Evolutionary conservation across 2,113 vertebrate genomes (phyloP), one percentile per base, ranked within the genome.

Genomic region (Gila orcuttii): DNA sequence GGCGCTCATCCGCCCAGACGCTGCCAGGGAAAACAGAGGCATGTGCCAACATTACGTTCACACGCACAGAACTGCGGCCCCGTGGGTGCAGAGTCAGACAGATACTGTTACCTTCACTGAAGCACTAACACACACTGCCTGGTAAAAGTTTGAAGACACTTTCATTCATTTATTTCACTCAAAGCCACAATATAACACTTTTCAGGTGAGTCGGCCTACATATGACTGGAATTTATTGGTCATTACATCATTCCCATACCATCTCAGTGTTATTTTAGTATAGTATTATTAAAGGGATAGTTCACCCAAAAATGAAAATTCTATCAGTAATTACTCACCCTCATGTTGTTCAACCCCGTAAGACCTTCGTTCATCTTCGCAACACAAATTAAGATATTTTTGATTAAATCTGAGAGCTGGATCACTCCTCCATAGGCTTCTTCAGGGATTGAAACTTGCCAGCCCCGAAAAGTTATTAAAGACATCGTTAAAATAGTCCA

Each of bases 21-120:
- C 90, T 88, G 90, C 93, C 91, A 95, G 91, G 78, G 93, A 93
- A 73, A 92, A 91, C 86, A 94, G 93, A 94, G 94, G 95, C 95
- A 90, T 3, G 82, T 89, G 94, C 94, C 93, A 94, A 90, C 86
- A 69, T 79, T 89, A 91, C 59, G 89, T 89, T 77, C 73, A 66
- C 73, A 64, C 76, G 68, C 57, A 57, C 55, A 57, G 55, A 57
- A 57, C 55, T 57, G 55, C 55, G 55, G 55, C 55, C 55, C 55
- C 55, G 7, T 57, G 55, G 55, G 47, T 39, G 6, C 31, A 87
- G 42, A 42, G 42, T 42, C 42, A 42, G 60, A n/a, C 77, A 60
- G 31, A 60, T 17, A 62, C 19, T n/a, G 31, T 10, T 79, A 31
- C 33, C 2, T 36, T 39, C 52, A 23, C 19, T 39, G 7, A 52